A percentile compares a stretch with the other conserved stretches of the same genome.
phyloP scores from a whole-genome alignment of 2,797 vertebrate species.

The Tarsius wallacei region DNA sequence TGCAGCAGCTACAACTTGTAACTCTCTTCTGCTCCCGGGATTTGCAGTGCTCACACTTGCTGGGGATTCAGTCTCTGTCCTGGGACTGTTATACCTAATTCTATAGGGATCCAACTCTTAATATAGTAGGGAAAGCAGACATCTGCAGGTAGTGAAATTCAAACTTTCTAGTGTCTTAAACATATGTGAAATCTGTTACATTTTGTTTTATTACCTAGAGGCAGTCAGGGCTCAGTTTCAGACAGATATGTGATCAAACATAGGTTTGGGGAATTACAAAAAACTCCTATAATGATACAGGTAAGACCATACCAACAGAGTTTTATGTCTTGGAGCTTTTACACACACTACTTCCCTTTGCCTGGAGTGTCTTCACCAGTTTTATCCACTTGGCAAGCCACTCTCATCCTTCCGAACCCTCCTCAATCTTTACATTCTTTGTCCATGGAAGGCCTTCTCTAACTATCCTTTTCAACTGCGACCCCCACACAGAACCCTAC shows the following conservation, averaged over 20 bases:
- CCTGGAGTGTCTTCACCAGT: not conserved
- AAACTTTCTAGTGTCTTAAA: not conserved
- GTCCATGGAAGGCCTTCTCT: not conserved
- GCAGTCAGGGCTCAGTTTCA: not conserved
- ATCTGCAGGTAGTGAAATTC: not conserved
- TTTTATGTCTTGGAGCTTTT: slow-evolving; percentile 61
- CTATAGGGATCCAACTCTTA: not conserved
- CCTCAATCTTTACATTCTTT: not conserved
- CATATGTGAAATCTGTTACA: not conserved
- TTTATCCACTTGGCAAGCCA: not conserved
- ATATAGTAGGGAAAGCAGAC: not conserved
- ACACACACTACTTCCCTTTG: not conserved
- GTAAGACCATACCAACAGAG: not conserved
- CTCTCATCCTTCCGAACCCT: not conserved
- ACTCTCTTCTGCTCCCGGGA: not conserved
- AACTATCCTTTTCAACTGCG: not conserved
- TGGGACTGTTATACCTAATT: not conserved
- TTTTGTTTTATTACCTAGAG: not conserved
- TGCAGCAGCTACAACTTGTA: too few species aligned
- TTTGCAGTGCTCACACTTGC: not conserved
- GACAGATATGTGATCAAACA: not conserved
- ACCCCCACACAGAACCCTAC: not conserved
- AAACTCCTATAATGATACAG: not conserved
- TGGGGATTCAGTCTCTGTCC: not conserved
- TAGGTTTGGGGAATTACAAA: not conserved